These are phyloP conservation scores for Xestia rhomboidea DNA, from an alignment of 2,888 invertebrate genomes.

Conservation along the genomic window DNA sequence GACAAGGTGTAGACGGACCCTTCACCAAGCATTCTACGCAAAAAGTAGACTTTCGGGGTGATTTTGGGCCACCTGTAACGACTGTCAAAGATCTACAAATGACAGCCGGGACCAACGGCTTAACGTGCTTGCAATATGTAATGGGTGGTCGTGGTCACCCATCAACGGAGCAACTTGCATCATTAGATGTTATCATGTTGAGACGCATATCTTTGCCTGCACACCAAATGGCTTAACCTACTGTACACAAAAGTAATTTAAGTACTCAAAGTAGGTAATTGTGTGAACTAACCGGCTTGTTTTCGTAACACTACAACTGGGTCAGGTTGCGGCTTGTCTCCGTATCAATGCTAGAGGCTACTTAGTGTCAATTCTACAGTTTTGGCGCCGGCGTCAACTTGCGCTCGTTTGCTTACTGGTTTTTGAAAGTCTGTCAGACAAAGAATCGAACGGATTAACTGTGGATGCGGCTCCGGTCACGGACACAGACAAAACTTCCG, in stretches of 20 bases:
- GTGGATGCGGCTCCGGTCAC: not conserved
- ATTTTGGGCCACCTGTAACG: no score
- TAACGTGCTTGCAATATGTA: no score
- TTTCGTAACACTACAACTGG: constrained; percentile 42
- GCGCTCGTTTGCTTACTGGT: not conserved
- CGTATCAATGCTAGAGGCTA: constrained; percentile 31
- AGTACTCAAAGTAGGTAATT: constrained; percentile 25
- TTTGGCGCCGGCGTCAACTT: constrained; percentile 19
- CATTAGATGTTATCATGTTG: no score
- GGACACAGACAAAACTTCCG: not conserved
- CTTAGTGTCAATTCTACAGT: constrained; percentile 30
- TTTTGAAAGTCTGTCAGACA: not conserved
- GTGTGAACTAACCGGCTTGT: constrained; percentile 40
- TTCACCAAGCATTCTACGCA: no score
- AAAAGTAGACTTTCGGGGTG: no score
- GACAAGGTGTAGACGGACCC: no score
- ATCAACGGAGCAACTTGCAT: no score
- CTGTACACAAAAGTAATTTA: constrained; percentile 34
- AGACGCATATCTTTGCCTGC: not conserved
- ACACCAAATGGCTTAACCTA: not conserved
- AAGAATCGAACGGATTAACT: not conserved
- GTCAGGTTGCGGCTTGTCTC: constrained; percentile 29
- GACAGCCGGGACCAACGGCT: no score
- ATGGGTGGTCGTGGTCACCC: no score
- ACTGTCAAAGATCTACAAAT: no score